phyloP scores from a whole-genome alignment of 2,888 invertebrate genomes.

The Lypha dubia region DNA sequence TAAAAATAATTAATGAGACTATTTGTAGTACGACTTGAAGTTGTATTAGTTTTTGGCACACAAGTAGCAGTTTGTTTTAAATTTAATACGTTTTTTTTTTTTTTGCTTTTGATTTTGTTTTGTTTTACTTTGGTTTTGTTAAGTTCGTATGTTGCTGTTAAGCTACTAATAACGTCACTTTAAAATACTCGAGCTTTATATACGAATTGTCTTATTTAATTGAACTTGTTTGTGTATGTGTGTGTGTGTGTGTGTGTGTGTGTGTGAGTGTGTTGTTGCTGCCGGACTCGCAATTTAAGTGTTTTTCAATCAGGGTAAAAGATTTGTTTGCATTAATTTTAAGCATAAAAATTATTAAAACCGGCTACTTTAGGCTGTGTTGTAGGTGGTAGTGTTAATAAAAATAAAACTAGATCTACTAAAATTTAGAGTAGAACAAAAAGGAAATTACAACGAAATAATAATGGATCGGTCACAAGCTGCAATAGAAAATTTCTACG shows the following conservation, averaged over 20 bases:
- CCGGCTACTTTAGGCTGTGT: not conserved
- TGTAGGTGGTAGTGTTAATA: not conserved
- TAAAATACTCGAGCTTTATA: slow-evolving; percentile 38
- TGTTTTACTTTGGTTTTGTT: slow-evolving; percentile 6
- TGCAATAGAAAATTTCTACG: too few relatives aligned
- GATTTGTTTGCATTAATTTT: not conserved
- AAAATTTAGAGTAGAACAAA: not conserved
- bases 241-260: too few relatives aligned
- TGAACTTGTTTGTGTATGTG: slow-evolving; percentile 49
- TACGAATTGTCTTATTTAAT: slow-evolving; percentile 39
- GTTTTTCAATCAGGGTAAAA: slow-evolving; percentile 1
- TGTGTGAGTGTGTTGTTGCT: slow-evolving; percentile 1
- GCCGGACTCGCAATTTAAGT: not conserved
- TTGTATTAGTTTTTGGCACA: not conserved
- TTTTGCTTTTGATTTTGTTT: slow-evolving; percentile 12
- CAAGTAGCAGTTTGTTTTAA: slow-evolving; percentile 31
- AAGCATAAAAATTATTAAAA: not conserved
- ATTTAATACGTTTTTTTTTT: slow-evolving; percentile 42
- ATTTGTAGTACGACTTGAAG: not conserved
- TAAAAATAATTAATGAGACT: not conserved
- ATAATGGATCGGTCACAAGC: not conserved
- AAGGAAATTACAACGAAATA: not conserved
- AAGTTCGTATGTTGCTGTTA: slow-evolving; percentile 24
- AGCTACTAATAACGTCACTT: slow-evolving; percentile 9
- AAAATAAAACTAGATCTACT: not conserved